Conservation (phyloP, 2,113 vertebrate genomes). For the Eleginops maclovinus region DNA sequence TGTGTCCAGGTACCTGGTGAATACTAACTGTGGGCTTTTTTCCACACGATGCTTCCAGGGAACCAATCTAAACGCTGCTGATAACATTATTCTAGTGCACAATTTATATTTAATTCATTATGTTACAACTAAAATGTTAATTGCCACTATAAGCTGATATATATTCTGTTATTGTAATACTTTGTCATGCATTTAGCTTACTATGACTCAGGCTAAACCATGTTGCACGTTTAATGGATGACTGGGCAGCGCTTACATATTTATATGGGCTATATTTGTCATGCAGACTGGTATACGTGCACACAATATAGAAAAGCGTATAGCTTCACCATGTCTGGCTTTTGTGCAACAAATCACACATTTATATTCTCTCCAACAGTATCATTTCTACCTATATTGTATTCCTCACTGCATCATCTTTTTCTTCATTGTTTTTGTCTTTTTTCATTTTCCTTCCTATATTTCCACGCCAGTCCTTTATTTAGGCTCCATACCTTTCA, state of each 20-base stretch:
- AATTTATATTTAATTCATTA: too few relatives aligned
- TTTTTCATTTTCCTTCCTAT: constrained; percentile 43
- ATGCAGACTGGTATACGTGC: not conserved
- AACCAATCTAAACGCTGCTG: too few relatives aligned
- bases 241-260: not conserved
- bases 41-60: too few relatives aligned
- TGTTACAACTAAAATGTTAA: too few relatives aligned
- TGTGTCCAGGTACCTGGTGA: too few relatives aligned
- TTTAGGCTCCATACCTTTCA: constrained; percentile 47
- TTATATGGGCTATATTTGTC: not conserved
- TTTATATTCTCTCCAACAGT: constrained; percentile 27
- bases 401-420: constrained; percentile 22
- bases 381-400: constrained; percentile 5
- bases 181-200: not conserved
- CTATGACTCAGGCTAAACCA: not conserved
- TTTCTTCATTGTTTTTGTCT: constrained; percentile 40
- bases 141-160: not conserved
- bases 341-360: constrained; percentile 19
- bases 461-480: constrained; percentile 50
- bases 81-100: too few relatives aligned
- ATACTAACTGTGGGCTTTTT: too few relatives aligned
- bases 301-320: constrained; percentile 3
- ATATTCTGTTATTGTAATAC: not conserved
- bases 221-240: not conserved
- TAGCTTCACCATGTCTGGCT: constrained; percentile 9